A percentile compares a stretch with the other conserved stretches of the same genome.
phyloP scores from a whole-genome alignment of 2,113 vertebrate genomes.

The Baryphthengus martii region DNA sequence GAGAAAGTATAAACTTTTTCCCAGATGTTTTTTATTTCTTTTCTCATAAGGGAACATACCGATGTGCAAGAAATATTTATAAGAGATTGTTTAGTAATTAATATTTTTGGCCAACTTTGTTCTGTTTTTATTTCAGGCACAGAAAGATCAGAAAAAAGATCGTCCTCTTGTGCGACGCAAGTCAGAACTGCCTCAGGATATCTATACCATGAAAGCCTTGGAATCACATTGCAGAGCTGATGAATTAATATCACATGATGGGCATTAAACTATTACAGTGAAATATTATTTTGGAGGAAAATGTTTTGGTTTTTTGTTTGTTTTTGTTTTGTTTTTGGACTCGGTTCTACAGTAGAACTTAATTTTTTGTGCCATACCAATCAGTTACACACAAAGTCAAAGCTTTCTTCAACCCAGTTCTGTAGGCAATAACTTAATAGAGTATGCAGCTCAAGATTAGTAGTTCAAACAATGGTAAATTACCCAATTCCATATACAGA shows the following conservation, averaged over 20 bases:
- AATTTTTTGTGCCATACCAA: slow-evolving; percentile 80
- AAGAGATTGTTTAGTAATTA: background rate
- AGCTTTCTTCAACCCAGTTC: slow-evolving; percentile 72
- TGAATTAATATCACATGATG: slow-evolving; percentile 88
- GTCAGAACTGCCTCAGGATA: slow-evolving; percentile 96
- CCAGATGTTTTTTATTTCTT: accelerated
- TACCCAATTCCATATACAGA: slow-evolving; percentile 49
- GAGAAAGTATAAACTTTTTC: background rate
- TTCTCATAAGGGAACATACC: background rate
- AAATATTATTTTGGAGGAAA: slow-evolving; percentile 63
- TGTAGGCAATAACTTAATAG: slow-evolving; percentile 77
- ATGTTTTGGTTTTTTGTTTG: background rate
- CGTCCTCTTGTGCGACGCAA: slow-evolving; percentile 91
- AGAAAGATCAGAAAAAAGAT: slow-evolving; percentile 88
- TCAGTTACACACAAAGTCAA: slow-evolving; percentile 73
- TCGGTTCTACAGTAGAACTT: slow-evolving; percentile 73
- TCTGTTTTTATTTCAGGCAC: slow-evolving; percentile 77
- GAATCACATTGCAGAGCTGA: slow-evolving; percentile 92
- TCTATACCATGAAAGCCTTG: slow-evolving; percentile 93
- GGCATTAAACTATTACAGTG: slow-evolving; percentile 82
- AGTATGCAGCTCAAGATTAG: slow-evolving; percentile 72
- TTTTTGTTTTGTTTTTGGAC: slow-evolving; percentile 39
- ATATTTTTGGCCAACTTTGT: background rate
- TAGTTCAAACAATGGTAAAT: slow-evolving; percentile 91
- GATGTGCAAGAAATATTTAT: background rate